phyloP scores from a whole-genome alignment of 2,888 invertebrate species.

The Stegana nigrithorax region DNA sequence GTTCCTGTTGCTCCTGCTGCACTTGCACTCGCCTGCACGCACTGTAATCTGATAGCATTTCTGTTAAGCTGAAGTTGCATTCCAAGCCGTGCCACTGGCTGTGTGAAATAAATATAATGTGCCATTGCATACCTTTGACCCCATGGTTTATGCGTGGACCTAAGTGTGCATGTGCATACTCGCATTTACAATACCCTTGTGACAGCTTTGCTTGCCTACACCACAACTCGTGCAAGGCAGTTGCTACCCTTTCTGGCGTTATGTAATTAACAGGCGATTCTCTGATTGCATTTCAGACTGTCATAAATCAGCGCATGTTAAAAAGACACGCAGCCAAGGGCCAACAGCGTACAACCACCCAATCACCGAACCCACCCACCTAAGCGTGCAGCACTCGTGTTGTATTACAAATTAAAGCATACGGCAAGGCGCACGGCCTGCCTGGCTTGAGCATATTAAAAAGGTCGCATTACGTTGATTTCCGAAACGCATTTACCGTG shows the following conservation, averaged over 20 bases:
- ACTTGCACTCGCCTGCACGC: too few relatives aligned
- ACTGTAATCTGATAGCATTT: too few relatives aligned
- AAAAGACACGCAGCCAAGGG: background rate
- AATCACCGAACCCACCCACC: background rate
- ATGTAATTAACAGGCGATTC: conserved; percentile 57
- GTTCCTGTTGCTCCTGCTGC: too few relatives aligned
- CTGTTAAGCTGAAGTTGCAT: too few relatives aligned
- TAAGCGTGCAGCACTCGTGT: too few relatives aligned
- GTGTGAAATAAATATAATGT: too few relatives aligned
- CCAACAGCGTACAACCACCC: background rate
- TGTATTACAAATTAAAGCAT: background rate
- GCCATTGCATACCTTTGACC: too few relatives aligned
- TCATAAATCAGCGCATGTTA: conserved; percentile 52
- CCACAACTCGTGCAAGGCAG: background rate
- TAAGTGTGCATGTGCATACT: too few relatives aligned
- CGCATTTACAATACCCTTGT: too few relatives aligned
- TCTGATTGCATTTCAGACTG: conserved; percentile 50
- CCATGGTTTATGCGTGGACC: too few relatives aligned
- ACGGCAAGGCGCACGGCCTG: background rate
- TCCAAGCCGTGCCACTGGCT: too few relatives aligned
- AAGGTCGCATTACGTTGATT: conserved; percentile 50
- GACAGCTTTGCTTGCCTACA: too few relatives aligned
- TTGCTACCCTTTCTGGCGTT: conserved; percentile 2
- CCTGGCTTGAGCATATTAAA: conserved; percentile 36
- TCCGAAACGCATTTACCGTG: conserved; percentile 50